Base-by-base conservation (phyloP, 2,888 invertebrate genomes). In the Limnephilus lunatus region DNA sequence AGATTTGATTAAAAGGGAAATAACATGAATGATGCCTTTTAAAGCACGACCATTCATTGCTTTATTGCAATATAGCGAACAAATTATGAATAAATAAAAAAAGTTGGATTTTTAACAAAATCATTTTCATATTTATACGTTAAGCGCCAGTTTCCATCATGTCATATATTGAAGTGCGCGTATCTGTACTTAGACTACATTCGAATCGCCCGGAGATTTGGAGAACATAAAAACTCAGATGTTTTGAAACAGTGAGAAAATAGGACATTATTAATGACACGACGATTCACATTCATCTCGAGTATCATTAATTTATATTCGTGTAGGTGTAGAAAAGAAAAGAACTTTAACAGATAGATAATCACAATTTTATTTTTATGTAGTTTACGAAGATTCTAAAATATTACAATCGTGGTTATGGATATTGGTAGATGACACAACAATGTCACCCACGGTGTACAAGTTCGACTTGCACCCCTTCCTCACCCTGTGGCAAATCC, bases 401-500 rank as follows among this genome's bases (percentile, higher is more conserved):
- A 68, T 68, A n/a, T 68, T 68, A 68, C 68, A 68, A n/a, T 86
- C 90, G 32, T 90, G 48, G 31, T 83, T 85, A 35, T 90, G 90
- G 11, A 35, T 31, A 86, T 91, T 86, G 30, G 68, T 91, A 1
- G 85, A 31, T 9, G 68, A 19, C 9, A 91, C 80, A 80, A 91
- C 35, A n/a, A 80, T 35, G 68, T 91, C 53, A 3, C 86, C 89
- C 31, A 89, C 35, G 30, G 91, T 91, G 30, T 68, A 85, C 19
- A 89, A 14, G 31, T 53, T 48, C 0, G 89, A 89, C 30, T 91
- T 89, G 35, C 91, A 91, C 12, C 68, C 80, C 19, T 39, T 68
- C 32, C 68, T 31, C 80, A 35, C 31, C 3, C 5, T 30, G 5
- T 85, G 94, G 93, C 95, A 95, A 81, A 94, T 94, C 95, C 95